Percentiles rank a stretch among this genome's conserved stretches.
These are phyloP conservation scores for Alectura lathami DNA, from an alignment of 2,113 vertebrate species.

Conservation along the genomic window DNA sequence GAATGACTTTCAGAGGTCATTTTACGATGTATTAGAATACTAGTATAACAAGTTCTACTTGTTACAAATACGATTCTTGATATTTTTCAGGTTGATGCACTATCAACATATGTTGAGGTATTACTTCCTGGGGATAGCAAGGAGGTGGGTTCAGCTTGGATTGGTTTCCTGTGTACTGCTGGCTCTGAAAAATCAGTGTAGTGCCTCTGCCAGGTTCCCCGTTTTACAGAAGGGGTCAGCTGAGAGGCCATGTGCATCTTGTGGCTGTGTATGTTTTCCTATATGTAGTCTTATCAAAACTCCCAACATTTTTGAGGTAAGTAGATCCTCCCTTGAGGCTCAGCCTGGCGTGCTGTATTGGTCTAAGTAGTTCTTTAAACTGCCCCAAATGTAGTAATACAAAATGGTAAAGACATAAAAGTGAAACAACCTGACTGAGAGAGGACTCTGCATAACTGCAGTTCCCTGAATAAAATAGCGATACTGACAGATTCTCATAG, in stretches of 20 bases:
- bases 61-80: background rate
- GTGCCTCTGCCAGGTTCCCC: background rate
- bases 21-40: background rate
- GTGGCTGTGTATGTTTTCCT: fast-evolving
- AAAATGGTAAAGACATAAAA: background rate
- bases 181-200: background rate
- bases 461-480: slow-evolving; percentile 5
- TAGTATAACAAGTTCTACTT: background rate
- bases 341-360: background rate
- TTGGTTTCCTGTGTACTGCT: background rate
- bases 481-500: background rate
- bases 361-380: background rate
- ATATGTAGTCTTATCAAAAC: fast-evolving
- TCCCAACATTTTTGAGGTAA: background rate
- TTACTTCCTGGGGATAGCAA: background rate
- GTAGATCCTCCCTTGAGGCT: background rate
- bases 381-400: background rate
- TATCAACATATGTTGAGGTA: background rate
- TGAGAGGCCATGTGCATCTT: background rate
- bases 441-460: background rate
- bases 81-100: background rate
- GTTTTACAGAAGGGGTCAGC: background rate
- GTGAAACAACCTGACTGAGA: background rate
- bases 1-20: background rate
- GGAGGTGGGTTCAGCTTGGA: background rate